phyloP scores from a whole-genome alignment of 30 jellyfish, hydroid and myxozoan genomes.

The Hydractinia echinata region DNA sequence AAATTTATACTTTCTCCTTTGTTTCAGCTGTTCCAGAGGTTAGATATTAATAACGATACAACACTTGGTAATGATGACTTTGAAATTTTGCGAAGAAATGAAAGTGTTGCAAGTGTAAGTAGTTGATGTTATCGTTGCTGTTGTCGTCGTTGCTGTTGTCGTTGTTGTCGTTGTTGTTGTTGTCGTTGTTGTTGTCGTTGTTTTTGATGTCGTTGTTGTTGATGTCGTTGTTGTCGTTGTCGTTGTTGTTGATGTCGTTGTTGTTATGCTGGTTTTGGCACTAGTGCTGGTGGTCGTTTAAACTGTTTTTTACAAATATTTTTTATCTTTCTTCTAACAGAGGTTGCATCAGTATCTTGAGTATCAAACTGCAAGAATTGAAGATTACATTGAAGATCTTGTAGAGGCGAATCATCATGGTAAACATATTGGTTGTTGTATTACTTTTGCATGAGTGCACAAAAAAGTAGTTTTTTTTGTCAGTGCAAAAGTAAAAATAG shows the following conservation, averaged over 20 bases:
- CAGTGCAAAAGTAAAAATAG: too few species aligned
- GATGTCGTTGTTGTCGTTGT: too few species aligned
- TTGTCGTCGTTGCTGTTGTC: too few species aligned
- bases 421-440: neutral
- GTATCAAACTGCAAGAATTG: conserved; percentile 8
- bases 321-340: neutral
- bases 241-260: neutral
- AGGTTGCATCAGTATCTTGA: conserved; percentile 11
- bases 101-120: too few species aligned
- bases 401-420: conserved; percentile 11
- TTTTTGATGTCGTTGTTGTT: neutral
- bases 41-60: too few species aligned
- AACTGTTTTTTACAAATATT: neutral
- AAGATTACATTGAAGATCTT: conserved; percentile 17
- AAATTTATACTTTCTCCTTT: too few species aligned
- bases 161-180: neutral
- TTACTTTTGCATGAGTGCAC: too few species aligned
- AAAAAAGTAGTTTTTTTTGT: too few species aligned
- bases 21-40: too few species aligned
- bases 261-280: neutral
- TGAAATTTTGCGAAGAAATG: too few species aligned
- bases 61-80: too few species aligned
- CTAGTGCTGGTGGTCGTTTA: neutral
- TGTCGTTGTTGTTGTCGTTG: neutral
- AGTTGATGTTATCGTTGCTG: too few species aligned